These are phyloP conservation scores for Hippocampus guttulatus DNA, from an alignment of 2,113 vertebrate genomes.

Conservation along the genomic window DNA sequence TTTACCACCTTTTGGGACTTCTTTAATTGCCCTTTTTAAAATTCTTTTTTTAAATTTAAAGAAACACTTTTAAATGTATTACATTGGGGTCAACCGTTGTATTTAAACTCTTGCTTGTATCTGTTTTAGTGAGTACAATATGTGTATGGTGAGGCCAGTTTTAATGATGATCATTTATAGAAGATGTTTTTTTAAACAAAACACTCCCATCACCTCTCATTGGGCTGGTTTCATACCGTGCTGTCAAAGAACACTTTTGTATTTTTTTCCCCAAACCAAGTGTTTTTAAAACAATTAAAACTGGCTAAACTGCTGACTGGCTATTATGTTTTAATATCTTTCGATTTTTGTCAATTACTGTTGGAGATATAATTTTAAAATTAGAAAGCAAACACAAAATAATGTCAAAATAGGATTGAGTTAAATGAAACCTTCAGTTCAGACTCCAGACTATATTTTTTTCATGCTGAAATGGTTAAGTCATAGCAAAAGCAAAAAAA, in stretches of 20 bases:
- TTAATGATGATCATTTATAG: slow-evolving; percentile 60
- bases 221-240: slow-evolving; percentile 77
- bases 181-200: slow-evolving; percentile 75
- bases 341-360: not conserved
- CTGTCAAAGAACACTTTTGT: slow-evolving; percentile 87
- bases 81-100: slow-evolving; percentile 74
- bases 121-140: slow-evolving; percentile 77
- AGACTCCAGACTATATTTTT: no score
- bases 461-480: no score
- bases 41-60: slow-evolving; percentile 45
- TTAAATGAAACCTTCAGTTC: no score
- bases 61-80: slow-evolving; percentile 77
- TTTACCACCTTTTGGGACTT: slow-evolving; percentile 61
- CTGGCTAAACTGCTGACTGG: slow-evolving; percentile 67
- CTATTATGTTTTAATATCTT: slow-evolving; percentile 23
- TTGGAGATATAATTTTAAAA: not conserved
- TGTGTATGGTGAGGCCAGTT: slow-evolving; percentile 72
- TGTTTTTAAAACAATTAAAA: slow-evolving; percentile 95
- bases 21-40: slow-evolving; percentile 28
- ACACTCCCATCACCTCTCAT: slow-evolving; percentile 77
- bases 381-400: not conserved
- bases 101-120: slow-evolving; percentile 85
- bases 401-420: not conserved
- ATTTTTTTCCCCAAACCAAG: slow-evolving; percentile 87
- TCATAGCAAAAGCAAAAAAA: no score